phyloP scores from a whole-genome alignment of 2,888 invertebrate species.

The Tryphoninae sp. region DNA sequence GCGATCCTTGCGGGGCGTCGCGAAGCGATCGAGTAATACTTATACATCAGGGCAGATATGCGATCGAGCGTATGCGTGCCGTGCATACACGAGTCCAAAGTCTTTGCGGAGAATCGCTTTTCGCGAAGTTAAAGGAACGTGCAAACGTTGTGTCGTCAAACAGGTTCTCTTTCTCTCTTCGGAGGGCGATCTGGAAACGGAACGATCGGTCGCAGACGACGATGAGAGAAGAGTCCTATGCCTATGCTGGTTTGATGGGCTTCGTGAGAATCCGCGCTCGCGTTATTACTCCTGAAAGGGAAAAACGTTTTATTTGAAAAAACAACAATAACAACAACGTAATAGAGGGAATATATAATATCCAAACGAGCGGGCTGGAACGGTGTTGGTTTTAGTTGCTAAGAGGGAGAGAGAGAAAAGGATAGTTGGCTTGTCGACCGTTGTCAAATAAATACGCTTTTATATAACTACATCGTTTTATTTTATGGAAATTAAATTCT shows the following conservation, averaged over 20 bases:
- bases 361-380: too few relatives aligned
- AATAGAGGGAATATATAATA: too few relatives aligned
- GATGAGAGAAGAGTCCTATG: constrained; percentile 27
- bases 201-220: constrained; percentile 19
- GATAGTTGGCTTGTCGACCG: too few relatives aligned
- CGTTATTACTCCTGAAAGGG: background rate
- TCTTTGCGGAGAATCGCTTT: constrained; percentile 51
- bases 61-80: constrained; percentile 39
- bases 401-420: too few relatives aligned
- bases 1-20: constrained; percentile 46
- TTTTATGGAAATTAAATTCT: too few relatives aligned
- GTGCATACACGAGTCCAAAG: constrained; percentile 22
- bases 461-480: too few relatives aligned
- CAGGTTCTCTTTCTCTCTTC: constrained; percentile 71
- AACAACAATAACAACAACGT: background rate
- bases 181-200: constrained; percentile 46
- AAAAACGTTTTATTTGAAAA: background rate
- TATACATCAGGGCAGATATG: constrained; percentile 22
- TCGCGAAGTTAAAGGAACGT: constrained; percentile 50
- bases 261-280: constrained; percentile 26
- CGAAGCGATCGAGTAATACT: constrained; percentile 6
- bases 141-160: constrained; percentile 74
- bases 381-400: too few relatives aligned
- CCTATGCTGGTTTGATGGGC: constrained; percentile 40
- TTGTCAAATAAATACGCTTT: too few relatives aligned